Percentiles rank a stretch among this genome's conserved stretches.
Evolutionary conservation across 2,797 vertebrate species (phyloP).

Genomic region (Enteromius trimaculatus): DNA sequence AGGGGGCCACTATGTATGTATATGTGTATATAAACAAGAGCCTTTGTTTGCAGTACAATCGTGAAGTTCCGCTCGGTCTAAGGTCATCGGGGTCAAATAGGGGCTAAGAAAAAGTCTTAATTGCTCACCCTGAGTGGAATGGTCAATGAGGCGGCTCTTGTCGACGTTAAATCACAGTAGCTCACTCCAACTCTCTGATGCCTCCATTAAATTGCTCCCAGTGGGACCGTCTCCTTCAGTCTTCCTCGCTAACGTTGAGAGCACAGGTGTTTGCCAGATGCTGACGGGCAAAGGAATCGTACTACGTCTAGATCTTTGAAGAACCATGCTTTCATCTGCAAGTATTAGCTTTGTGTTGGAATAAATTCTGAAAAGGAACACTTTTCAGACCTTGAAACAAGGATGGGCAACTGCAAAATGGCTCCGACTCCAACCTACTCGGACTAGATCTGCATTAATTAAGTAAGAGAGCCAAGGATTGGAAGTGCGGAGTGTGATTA

Average conservation of each 20-base stretch:
- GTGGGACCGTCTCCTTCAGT: constrained; percentile 31
- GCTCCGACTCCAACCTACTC: neutral
- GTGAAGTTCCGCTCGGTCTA: neutral
- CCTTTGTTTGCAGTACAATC: neutral
- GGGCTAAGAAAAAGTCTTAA: constrained; percentile 66
- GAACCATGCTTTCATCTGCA: constrained; percentile 1
- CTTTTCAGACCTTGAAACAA: neutral
- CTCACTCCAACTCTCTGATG: constrained; percentile 28
- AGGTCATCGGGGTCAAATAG: constrained; percentile 63
- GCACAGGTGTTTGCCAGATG: constrained; percentile 29
- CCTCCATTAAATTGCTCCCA: constrained; percentile 51
- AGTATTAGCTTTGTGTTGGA: neutral
- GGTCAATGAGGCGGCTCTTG: constrained; percentile 53
- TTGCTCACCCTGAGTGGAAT: constrained; percentile 65
- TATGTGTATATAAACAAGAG: constrained; percentile 6
- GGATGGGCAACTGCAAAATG: constrained; percentile 15
- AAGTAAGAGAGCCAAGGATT: neutral
- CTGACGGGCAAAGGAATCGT: neutral
- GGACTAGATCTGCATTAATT: constrained; percentile 37
- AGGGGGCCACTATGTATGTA: neutral
- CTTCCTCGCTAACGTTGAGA: constrained; percentile 3
- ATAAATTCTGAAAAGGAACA: neutral
- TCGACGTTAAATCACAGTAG: constrained; percentile 33
- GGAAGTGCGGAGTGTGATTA: constrained; percentile 19
- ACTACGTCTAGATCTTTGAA: constrained; percentile 14